phyloP scores from a whole-genome alignment of 2,888 invertebrate genomes.

The Nyleta sp. region DNA sequence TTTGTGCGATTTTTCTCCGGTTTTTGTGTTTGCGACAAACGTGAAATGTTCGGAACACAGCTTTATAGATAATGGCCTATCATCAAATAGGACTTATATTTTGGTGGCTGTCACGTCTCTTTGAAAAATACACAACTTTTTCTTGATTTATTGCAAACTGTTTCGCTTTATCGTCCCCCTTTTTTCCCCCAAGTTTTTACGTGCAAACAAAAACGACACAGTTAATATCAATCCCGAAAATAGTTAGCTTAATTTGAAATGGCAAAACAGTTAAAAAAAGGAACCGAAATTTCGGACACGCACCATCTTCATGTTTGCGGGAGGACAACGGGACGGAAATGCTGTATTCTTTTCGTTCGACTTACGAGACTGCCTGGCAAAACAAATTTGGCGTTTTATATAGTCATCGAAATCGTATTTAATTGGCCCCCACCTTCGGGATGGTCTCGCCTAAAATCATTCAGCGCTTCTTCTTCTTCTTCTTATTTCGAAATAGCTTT shows the following conservation, averaged over 20 bases:
- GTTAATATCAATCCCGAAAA: too few species aligned
- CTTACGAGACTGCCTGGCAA: constrained; percentile 44
- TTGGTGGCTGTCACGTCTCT: not conserved
- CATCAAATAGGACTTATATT: constrained; percentile 19
- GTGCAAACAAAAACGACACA: too few species aligned
- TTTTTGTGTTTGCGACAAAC: not conserved
- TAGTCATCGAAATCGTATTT: constrained; percentile 58
- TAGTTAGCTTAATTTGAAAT: too few species aligned
- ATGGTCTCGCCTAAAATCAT: constrained; percentile 47
- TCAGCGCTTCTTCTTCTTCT: constrained; percentile 57
- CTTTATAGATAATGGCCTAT: constrained; percentile 10
- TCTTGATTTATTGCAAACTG: not conserved
- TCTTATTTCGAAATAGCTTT: constrained; percentile 49
- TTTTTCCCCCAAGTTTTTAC: too few species aligned
- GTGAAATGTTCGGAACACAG: constrained; percentile 2
- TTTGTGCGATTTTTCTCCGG: not conserved
- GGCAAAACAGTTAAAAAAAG: not conserved
- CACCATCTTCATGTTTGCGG: constrained; percentile 51
- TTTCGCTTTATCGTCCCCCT: not conserved
- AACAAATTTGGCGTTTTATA: constrained; percentile 60
- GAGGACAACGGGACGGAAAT: constrained; percentile 14
- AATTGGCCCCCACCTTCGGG: constrained; percentile 53
- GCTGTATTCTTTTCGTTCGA: constrained; percentile 10
- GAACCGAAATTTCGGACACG: constrained; percentile 7
- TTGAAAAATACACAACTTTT: constrained; percentile 10